phyloP scores from a whole-genome alignment of 2,113 vertebrate species.

The Macquaria ambigua region DNA sequence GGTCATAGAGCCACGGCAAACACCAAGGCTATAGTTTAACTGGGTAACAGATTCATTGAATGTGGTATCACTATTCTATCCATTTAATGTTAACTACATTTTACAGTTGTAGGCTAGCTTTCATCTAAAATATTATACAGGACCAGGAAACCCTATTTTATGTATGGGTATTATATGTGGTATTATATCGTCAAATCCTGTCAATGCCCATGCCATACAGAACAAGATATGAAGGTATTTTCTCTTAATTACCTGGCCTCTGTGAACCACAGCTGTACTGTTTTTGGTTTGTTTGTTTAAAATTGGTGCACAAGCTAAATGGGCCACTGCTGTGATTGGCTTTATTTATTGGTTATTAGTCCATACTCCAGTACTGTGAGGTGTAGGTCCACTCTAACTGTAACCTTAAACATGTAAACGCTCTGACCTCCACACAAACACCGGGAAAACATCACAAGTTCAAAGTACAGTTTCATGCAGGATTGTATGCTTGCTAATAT shows the following conservation, averaged over 20 bases:
- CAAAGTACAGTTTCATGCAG: not conserved
- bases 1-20: not conserved
- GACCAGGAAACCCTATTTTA: not conserved
- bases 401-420: not conserved
- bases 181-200: not conserved
- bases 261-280: not conserved
- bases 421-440: not conserved
- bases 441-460: not conserved
- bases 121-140: not conserved
- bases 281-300: not conserved
- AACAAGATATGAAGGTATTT: too few relatives aligned
- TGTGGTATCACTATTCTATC: not conserved
- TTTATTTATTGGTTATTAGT: not conserved
- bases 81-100: not conserved
- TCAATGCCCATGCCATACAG: not conserved
- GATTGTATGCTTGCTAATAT: not conserved
- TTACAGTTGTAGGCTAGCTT: not conserved
- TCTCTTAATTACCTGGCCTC: not conserved
- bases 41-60: not conserved
- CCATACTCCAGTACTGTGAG: not conserved
- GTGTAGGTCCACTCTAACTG: not conserved
- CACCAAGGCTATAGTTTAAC: not conserved
- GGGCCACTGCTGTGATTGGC: not conserved
- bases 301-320: conserved; percentile 7
- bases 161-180: not conserved